Conservation (phyloP, 1,140 invertebrate genomes). For the Drosophila auraria region DNA sequence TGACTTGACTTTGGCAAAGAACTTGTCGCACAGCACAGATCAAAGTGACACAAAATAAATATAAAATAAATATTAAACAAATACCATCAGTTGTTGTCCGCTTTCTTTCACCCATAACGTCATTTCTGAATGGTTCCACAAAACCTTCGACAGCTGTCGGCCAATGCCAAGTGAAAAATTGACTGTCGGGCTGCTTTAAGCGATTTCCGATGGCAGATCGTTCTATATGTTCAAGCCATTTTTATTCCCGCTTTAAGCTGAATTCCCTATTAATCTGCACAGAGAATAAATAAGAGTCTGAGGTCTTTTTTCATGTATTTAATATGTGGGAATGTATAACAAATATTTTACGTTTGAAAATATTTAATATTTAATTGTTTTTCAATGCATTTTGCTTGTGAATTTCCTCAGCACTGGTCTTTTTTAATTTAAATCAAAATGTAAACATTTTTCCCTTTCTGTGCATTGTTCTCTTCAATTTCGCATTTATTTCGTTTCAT, state of each 20-base stretch:
- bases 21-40: conserved; percentile 70
- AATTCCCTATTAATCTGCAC: not conserved
- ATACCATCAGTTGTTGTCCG: conserved; percentile 29
- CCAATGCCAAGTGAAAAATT: conserved; percentile 59
- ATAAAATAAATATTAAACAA: conserved; percentile 58
- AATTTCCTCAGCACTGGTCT: no score
- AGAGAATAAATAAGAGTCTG: not conserved
- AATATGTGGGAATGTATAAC: no score
- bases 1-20: conserved; percentile 83
- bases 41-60: conserved; percentile 68
- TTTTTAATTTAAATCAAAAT: no score
- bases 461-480: conserved; percentile 9
- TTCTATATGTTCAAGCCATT: conserved; percentile 1
- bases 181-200: conserved; percentile 59
- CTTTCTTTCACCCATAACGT: conserved; percentile 4
- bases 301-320: no score
- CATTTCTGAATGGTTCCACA: conserved; percentile 10
- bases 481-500: conserved; percentile 40
- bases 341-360: no score
- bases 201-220: conserved; percentile 62
- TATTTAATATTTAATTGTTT: no score
- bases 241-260: not conserved
- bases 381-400: no score
- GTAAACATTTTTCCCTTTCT: not conserved
- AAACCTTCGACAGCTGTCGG: conserved; percentile 62